These are phyloP conservation scores for Diphyllodes magnificus DNA, from an alignment of 2,113 vertebrate species.

Conservation along the genomic window DNA sequence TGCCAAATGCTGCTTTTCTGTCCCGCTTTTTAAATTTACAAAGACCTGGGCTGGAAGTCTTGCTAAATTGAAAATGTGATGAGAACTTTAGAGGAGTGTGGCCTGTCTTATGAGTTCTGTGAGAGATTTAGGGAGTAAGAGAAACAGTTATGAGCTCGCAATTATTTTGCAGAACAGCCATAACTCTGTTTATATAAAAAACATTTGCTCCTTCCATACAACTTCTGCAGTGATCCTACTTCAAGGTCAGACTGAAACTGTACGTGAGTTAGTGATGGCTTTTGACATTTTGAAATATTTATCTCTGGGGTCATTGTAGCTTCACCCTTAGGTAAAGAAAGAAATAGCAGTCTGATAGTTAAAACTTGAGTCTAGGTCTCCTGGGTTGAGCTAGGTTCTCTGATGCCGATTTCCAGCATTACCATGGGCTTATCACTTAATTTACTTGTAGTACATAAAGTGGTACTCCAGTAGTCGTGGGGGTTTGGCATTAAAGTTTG, in stretches of 20 bases:
- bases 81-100: not conserved
- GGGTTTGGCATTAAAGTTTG: not conserved
- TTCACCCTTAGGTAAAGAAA: not conserved
- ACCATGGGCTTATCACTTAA: not conserved
- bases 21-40: not conserved
- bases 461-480: not conserved
- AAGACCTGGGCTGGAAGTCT: not conserved
- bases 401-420: not conserved
- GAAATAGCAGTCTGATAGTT: not conserved
- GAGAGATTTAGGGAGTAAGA: not conserved
- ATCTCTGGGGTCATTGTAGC: not conserved
- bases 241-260: not conserved
- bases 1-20: not conserved
- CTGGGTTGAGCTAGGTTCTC: not conserved
- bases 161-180: not conserved
- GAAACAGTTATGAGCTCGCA: not conserved
- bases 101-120: not conserved
- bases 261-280: not conserved
- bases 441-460: not conserved
- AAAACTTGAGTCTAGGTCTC: not conserved
- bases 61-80: not conserved
- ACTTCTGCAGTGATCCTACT: not conserved
- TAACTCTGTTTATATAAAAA: not conserved
- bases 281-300: not conserved
- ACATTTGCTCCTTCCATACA: not conserved